Conservation (phyloP, 2,888 invertebrate genomes). For the Drosophila colorata region DNA sequence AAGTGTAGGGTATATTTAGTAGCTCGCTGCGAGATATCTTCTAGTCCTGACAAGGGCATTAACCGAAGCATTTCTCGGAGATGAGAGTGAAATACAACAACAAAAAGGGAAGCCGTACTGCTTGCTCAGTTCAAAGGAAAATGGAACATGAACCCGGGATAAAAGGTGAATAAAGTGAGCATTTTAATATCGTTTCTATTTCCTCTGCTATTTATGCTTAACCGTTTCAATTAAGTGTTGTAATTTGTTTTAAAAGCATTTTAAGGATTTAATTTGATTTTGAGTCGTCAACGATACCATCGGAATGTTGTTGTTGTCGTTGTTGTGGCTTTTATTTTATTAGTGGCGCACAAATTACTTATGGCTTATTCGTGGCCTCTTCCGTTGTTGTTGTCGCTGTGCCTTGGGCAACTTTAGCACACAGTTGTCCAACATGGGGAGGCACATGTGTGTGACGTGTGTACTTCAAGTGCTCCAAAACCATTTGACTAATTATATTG, state of each 20-base stretch:
- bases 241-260: constrained; percentile 63
- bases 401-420: neutral
- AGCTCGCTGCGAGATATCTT: too few species aligned
- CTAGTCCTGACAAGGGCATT: too few species aligned
- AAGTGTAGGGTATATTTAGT: too few species aligned
- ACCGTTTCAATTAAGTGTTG: constrained; percentile 51
- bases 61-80: too few species aligned
- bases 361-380: constrained; percentile 1
- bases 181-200: constrained; percentile 12
- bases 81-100: too few species aligned
- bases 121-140: neutral
- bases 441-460: neutral
- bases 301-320: constrained; percentile 2
- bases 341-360: constrained; percentile 11
- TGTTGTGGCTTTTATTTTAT: constrained; percentile 16
- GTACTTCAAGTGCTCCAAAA: constrained; percentile 20
- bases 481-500: constrained; percentile 50
- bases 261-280: constrained; percentile 51
- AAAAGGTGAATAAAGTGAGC: constrained; percentile 10
- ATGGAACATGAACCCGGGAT: neutral
- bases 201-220: neutral
- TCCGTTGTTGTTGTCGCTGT: neutral
- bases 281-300: neutral
- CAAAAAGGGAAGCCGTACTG: too few species aligned
- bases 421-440: neutral